phyloP scores from a whole-genome alignment of 2,113 vertebrate species.

The Lichenostomus cassidix region DNA sequence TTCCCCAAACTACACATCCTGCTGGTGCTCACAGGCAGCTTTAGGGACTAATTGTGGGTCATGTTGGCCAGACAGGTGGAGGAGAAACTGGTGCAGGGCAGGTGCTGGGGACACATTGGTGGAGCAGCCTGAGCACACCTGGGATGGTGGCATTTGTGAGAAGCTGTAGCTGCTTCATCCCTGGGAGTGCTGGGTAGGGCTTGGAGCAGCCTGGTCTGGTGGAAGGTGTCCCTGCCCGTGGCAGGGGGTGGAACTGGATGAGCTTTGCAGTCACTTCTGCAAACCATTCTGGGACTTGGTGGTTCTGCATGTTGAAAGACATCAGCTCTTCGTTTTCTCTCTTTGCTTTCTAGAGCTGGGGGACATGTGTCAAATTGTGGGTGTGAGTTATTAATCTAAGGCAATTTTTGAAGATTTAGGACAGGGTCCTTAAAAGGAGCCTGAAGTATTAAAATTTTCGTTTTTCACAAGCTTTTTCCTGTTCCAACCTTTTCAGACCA shows the following conservation, averaged over 20 bases:
- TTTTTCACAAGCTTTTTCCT: not conserved
- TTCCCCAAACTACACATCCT: not conserved
- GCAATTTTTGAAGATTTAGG: not conserved
- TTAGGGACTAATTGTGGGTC: accelerated
- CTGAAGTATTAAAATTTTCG: not conserved
- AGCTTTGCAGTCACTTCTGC: not conserved
- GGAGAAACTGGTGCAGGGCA: not conserved
- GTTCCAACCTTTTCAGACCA: slow-evolving; percentile 48
- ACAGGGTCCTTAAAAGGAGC: not conserved
- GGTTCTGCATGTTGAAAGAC: not conserved
- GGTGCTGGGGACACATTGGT: accelerated
- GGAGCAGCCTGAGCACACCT: not conserved
- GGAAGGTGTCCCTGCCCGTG: not conserved
- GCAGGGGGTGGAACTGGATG: not conserved
- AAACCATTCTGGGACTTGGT: not conserved
- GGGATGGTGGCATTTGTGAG: not conserved
- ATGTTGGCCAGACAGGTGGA: not conserved
- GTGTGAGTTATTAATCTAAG: not conserved
- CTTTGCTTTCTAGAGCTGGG: not conserved
- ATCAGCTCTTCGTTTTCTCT: not conserved
- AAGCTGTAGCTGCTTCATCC: not conserved
- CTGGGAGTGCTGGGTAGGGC: not conserved
- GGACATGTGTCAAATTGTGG: not conserved
- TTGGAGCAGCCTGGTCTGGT: not conserved
- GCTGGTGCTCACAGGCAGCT: accelerated